Evolutionary conservation across 2,113 vertebrate genomes (phyloP), one percentile per base, ranked within the genome.

Genomic region (Larimichthys polyactis): DNA sequence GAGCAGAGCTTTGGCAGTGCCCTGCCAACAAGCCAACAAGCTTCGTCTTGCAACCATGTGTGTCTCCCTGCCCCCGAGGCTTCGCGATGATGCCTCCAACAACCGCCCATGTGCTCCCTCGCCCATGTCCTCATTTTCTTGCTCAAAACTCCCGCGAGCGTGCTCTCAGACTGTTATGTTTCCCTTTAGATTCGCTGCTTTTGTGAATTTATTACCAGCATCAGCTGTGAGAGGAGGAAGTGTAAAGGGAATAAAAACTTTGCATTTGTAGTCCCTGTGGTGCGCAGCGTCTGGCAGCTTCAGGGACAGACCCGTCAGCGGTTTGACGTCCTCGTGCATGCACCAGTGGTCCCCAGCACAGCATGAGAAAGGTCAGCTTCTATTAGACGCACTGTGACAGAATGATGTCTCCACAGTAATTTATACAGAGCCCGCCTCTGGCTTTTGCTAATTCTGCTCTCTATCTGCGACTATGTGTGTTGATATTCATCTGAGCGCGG

Each of bases 61-160:
- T 71, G 79, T 83, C 80, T 89, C 68, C 73, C 67, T 89, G 85
- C 90, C 87, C 82, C 11, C 2, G 14, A 79, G 90, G 66, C 71
- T 75, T 63, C 16, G 5, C 3, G 58, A 51, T 71, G 76, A 79
- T 77, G 81, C 64, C 67, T 79, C 54, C 36, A 40, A 79, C 11
- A 60, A 52, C 76, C 40, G 4, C 69, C 78, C 67, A 27, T 70
- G 71, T 71, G 79, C 63, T 88, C 69, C 87, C 78, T 82, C 85
- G 24, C 86, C 80, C 84, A 55, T 78, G 75, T 75, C 80, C 78
- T 84, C 49, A 51, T 87, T 86, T 84, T 27, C 27, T 20, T 8
- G 51, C 75, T 83, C 60, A n/a, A 29, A 2, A 55, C 51, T 65
- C 36, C 76, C 19, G 24, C 78, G 78, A 85, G 57, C 69, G 27